Evolutionary conservation across 2,113 vertebrate genomes (phyloP).

Genomic region (Panthera tigris): DNA sequence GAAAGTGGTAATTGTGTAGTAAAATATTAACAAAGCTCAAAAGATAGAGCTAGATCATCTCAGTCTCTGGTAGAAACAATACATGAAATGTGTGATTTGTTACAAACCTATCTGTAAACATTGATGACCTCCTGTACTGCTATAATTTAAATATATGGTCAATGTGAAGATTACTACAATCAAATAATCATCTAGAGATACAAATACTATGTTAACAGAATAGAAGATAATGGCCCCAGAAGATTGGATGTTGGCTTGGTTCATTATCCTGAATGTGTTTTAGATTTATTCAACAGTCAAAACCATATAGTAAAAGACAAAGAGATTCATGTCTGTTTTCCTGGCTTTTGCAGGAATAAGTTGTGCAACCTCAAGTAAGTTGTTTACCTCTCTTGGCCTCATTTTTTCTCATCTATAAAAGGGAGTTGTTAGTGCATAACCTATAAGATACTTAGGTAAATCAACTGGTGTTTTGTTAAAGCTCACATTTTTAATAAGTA

Average conservation of each 20-base stretch:
- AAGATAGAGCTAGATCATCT: not conserved
- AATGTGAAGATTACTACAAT: not conserved
- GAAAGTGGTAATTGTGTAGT: slow-evolving; percentile 36
- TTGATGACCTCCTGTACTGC: not conserved
- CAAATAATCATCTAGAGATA: not conserved
- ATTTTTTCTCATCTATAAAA: not conserved
- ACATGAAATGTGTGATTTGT: not conserved
- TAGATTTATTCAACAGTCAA: not conserved
- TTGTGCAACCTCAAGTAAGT: fast-evolving
- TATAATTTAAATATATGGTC: not conserved
- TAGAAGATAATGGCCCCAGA: not conserved
- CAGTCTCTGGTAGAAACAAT: not conserved
- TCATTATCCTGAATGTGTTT: not conserved
- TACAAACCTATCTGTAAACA: not conserved
- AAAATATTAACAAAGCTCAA: slow-evolving; percentile 41
- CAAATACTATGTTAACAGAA: not conserved
- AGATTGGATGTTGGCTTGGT: not conserved
- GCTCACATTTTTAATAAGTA: not conserved
- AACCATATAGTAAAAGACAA: not conserved
- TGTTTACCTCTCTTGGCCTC: not conserved
- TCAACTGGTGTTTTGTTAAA: not conserved
- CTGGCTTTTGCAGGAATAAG: not conserved
- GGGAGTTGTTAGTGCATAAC: not conserved
- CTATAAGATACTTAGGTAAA: not conserved
- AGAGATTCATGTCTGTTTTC: not conserved